Evolutionary conservation across 64 coral and sea anemone species (phyloP), one percentile per base, ranked within the genome.

Genomic region (Actinia tenebrosa): DNA sequence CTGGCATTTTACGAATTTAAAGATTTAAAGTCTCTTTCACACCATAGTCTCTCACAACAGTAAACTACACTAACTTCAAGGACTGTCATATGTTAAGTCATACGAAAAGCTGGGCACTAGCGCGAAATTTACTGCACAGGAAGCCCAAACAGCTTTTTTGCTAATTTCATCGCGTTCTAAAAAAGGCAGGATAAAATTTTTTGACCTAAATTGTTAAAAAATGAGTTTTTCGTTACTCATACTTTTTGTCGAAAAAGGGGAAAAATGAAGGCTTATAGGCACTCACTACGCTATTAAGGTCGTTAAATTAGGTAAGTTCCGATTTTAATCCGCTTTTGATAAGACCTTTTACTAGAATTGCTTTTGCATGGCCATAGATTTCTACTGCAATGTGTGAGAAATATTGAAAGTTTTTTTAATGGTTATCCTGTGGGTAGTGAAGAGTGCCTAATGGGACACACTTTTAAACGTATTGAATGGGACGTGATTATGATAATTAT

Each of bases 261-360:
- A 86, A 86, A 59, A 86, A 86, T 86, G 84, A 59, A 64, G 10
- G 60, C 84, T 86, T 30, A 59, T 64, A 86, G 20, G 84, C 66
- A 50, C 47, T 8, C 47, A 37, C 7, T 50, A 5, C 7, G 7
- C 47, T 8, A 50, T 50, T 50, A 50, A 50, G 47, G 47, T 50
- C 47, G 47, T 50, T 50, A 50, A 50, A 4, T 50, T 3, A 50
- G 47, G 4, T 50, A 50, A 50, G 47, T 5, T 3, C 47, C 1
- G 30, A 3, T 50, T 50, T 50, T 50, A 4, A 50, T 50, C 47
- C 7, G 47, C 47, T 50, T 50, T 50, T 50, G 47, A 50, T 50
- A 50, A 50, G 47, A 50, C 4, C 47, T 50, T 50, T 50, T 50
- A 50, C 47, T 50, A 50, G 47, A 50, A 8, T 8, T 50, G 47